These are phyloP conservation scores for Drosophila bipectinata DNA, from an alignment of 1,140 invertebrate genomes.

Conservation along the genomic window DNA sequence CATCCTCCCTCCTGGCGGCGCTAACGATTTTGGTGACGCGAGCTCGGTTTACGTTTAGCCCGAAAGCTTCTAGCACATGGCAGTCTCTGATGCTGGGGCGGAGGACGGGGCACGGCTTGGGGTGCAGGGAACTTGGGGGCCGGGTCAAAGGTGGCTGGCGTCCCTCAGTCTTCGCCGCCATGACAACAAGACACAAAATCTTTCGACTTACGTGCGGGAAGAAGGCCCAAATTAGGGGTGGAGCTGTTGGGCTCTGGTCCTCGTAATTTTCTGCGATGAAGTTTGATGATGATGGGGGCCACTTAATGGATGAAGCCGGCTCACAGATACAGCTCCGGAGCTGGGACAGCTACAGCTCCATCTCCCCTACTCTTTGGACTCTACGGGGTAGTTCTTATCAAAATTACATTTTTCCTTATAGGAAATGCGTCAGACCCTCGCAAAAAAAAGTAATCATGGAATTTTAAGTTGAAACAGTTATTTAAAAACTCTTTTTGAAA, in stretches of 20 bases:
- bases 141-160: not conserved
- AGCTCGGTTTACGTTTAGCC: constrained; percentile 73
- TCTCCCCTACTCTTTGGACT: not conserved
- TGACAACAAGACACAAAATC: constrained; percentile 67
- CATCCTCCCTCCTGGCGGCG: constrained; percentile 67
- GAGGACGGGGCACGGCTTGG: constrained; percentile 17
- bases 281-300: constrained; percentile 51
- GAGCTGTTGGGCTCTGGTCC: constrained; percentile 17
- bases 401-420: constrained; percentile 66
- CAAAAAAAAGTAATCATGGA: not conserved
- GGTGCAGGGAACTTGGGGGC: not conserved
- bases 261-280: constrained; percentile 25
- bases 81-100: constrained; percentile 12
- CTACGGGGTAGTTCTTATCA: constrained; percentile 56
- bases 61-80: constrained; percentile 61
- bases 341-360: not conserved
- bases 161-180: constrained; percentile 41
- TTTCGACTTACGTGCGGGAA: constrained; percentile 37
- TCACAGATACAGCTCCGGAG: constrained; percentile 4
- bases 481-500: no score
- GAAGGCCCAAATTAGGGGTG: constrained; percentile 8
- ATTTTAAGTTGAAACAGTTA: not conserved
- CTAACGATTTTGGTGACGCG: constrained; percentile 64
- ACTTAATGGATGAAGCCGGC: constrained; percentile 29
- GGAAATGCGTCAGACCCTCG: constrained; percentile 2